Percentiles rank a stretch among this genome's conserved stretches.
Conservation (phyloP, 1,140 invertebrate species). For the Pseudomyrmex flavicornis region DNA sequence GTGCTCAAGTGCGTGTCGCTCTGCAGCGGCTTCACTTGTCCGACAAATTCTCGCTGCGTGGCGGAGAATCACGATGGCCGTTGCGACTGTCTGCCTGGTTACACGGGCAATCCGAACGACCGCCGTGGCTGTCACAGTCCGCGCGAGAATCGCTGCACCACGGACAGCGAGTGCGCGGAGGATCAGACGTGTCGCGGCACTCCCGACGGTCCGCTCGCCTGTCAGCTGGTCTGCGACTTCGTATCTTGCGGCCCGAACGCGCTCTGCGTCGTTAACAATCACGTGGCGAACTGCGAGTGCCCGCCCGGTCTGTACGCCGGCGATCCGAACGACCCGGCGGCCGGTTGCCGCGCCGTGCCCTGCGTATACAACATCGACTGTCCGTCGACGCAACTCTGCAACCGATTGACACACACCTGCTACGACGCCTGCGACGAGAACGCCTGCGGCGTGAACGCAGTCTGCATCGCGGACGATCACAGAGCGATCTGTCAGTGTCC, state of each 20-base stretch:
- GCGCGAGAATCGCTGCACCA: slow-evolving; percentile 90
- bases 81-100: slow-evolving; percentile 93
- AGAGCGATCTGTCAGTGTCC: slow-evolving; percentile 93
- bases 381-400: slow-evolving; percentile 91
- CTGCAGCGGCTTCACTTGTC: slow-evolving; percentile 93
- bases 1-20: slow-evolving; percentile 92
- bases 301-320: slow-evolving; percentile 93
- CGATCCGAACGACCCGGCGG: slow-evolving; percentile 90
- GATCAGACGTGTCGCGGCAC: slow-evolving; percentile 89
- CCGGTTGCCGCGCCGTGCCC: slow-evolving; percentile 92
- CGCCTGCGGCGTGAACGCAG: slow-evolving; percentile 93
- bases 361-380: slow-evolving; percentile 95
- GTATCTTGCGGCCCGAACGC: slow-evolving; percentile 93
- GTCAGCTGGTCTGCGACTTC: slow-evolving; percentile 91
- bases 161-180: slow-evolving; percentile 93
- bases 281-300: slow-evolving; percentile 94
- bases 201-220: slow-evolving; percentile 83
- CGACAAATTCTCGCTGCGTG: slow-evolving; percentile 92
- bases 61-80: slow-evolving; percentile 90
- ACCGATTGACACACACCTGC: slow-evolving; percentile 93
- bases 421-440: slow-evolving; percentile 92
- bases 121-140: slow-evolving; percentile 92
- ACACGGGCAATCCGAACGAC: slow-evolving; percentile 94
- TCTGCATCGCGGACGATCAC: slow-evolving; percentile 94
- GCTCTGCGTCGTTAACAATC: slow-evolving; percentile 94